These are phyloP conservation scores for Oryzias sinensis DNA, from an alignment of 2,797 vertebrate genomes.

Conservation along the genomic window DNA sequence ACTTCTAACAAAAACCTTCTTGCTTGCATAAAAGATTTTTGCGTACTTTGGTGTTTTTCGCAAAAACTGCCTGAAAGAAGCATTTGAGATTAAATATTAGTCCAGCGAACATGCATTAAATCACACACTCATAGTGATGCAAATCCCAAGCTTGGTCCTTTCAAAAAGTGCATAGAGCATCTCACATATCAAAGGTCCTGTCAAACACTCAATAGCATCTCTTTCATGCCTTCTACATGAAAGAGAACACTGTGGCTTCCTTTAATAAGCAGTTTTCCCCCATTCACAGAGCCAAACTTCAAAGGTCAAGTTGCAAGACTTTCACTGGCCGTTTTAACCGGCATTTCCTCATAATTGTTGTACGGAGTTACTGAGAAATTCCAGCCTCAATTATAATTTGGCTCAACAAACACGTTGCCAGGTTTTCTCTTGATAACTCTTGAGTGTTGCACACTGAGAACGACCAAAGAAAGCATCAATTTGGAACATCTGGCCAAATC, in stretches of 20 bases:
- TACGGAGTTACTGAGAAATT: slow-evolving; percentile 20
- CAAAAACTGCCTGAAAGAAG: too few species aligned
- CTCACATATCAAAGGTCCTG: slow-evolving; percentile 79
- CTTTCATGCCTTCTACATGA: slow-evolving; percentile 71
- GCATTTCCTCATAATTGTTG: slow-evolving; percentile 33
- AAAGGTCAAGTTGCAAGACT: slow-evolving; percentile 59
- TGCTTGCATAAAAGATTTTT: too few species aligned
- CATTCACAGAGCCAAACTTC: slow-evolving; percentile 54
- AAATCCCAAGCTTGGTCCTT: slow-evolving; percentile 65
- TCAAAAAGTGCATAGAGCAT: slow-evolving; percentile 55
- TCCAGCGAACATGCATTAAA: slow-evolving; percentile 57
- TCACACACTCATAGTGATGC: slow-evolving; percentile 40
- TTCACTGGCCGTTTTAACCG: slow-evolving; percentile 20
- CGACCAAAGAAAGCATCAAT: slow-evolving; percentile 25
- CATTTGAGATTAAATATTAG: slow-evolving; percentile 50
- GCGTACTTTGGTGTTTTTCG: too few species aligned
- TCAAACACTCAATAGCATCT: slow-evolving; percentile 68
- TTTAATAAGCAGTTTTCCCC: slow-evolving; percentile 53
- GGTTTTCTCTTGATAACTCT: slow-evolving; percentile 15
- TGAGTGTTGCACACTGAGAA: slow-evolving; percentile 7
- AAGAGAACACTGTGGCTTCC: slow-evolving; percentile 67
- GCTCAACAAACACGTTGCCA: slow-evolving; percentile 24
- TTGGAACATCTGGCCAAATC: slow-evolving; percentile 62
- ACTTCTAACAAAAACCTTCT: too few species aligned
- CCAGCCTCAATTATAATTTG: slow-evolving; percentile 25